Percentiles rank a stretch among this genome's conserved stretches.
These are phyloP conservation scores for Dryas iulia DNA, from an alignment of 1,140 invertebrate genomes.

Conservation along the genomic window DNA sequence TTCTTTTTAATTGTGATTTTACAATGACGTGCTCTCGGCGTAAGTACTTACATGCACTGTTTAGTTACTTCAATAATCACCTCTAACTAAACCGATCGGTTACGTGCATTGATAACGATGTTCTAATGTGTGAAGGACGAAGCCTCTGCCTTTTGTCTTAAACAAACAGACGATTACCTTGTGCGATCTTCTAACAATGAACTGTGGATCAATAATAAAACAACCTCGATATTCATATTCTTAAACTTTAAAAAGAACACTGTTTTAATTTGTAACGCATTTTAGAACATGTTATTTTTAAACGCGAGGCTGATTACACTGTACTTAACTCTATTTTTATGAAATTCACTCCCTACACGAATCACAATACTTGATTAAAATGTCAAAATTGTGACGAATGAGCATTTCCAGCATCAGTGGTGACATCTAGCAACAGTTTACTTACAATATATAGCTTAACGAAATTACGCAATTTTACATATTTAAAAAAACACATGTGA, in stretches of 20 bases:
- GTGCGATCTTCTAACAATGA: conserved; percentile 41
- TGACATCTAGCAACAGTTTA: conserved; percentile 15
- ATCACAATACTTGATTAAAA: background rate
- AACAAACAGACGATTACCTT: conserved; percentile 66
- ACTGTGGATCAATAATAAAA: conserved; percentile 30
- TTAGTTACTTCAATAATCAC: conserved; percentile 72
- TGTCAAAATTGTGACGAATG: conserved; percentile 19
- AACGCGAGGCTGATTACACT: background rate
- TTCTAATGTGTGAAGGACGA: conserved; percentile 77
- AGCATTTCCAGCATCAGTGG: conserved; percentile 2
- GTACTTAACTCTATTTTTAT: conserved; percentile 13
- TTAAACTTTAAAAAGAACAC: conserved; percentile 11
- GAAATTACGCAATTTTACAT: background rate
- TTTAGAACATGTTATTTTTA: background rate
- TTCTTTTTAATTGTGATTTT: conserved; percentile 31
- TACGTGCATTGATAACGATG: conserved; percentile 71
- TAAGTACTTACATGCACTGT: conserved; percentile 71
- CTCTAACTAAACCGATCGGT: conserved; percentile 55
- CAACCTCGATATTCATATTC: conserved; percentile 24
- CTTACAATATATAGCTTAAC: background rate
- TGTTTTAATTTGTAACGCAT: conserved; percentile 16
- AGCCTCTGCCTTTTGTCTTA: conserved; percentile 67
- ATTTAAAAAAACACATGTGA: too few species aligned
- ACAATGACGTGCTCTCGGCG: conserved; percentile 41
- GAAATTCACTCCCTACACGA: conserved; percentile 21